Percentiles rank a stretch among this genome's conserved stretches.
phyloP scores from a whole-genome alignment of 1,140 invertebrate genomes.

The Polypedilum vanderplanki region DNA sequence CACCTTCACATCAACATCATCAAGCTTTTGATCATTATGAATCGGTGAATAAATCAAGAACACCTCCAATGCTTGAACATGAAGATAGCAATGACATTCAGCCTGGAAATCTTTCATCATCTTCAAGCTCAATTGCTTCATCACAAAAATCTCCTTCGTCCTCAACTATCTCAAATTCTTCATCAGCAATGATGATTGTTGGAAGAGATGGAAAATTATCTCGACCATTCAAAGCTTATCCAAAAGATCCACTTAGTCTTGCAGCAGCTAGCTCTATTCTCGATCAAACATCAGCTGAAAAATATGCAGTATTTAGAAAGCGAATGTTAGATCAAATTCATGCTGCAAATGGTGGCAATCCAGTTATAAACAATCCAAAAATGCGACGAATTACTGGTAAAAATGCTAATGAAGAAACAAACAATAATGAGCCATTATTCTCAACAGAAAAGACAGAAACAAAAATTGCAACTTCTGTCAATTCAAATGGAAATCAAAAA shows the following conservation, averaged over 20 bases:
- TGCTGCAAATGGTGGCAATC: slow-evolving; percentile 49
- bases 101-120: slow-evolving; percentile 32
- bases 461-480: slow-evolving; percentile 3
- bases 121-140: slow-evolving; percentile 30
- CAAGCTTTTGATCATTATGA: slow-evolving; percentile 31
- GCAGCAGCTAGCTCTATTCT: slow-evolving; percentile 46
- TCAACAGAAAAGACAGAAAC: slow-evolving; percentile 33
- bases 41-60: not conserved
- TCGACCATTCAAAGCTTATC: slow-evolving; percentile 65
- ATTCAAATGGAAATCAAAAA: slow-evolving; percentile 46
- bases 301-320: slow-evolving; percentile 59
- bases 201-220: slow-evolving; percentile 43
- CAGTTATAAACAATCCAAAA: slow-evolving; percentile 54
- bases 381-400: slow-evolving; percentile 48
- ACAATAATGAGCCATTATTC: slow-evolving; percentile 33
- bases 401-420: slow-evolving; percentile 37
- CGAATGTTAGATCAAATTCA: slow-evolving; percentile 58
- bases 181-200: slow-evolving; percentile 32
- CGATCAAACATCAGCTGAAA: slow-evolving; percentile 50
- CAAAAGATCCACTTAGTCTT: slow-evolving; percentile 56
- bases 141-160: not conserved
- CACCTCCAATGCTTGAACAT: slow-evolving; percentile 29
- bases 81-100: not conserved
- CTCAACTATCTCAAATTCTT: slow-evolving; percentile 7
- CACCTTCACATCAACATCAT: slow-evolving; percentile 32